Percentiles rank a stretch among this genome's conserved stretches.
Conservation (phyloP, 1,140 invertebrate genomes). For the Cheumatopsyche charites region DNA sequence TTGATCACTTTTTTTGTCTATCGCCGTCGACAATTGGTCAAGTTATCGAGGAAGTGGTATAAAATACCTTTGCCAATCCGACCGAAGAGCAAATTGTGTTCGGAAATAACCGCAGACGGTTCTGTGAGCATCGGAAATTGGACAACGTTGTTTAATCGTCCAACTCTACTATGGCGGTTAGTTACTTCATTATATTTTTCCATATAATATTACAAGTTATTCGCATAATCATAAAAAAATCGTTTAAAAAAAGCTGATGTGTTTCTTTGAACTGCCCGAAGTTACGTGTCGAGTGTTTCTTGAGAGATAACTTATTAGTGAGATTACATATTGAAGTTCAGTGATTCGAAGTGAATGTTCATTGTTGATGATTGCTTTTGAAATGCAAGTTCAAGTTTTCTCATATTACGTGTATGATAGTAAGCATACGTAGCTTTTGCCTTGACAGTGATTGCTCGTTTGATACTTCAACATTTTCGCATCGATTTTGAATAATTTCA, state of each 20-base stretch:
- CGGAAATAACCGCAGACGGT: slow-evolving; percentile 26
- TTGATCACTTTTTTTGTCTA: slow-evolving; percentile 7
- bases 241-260: too few relatives aligned
- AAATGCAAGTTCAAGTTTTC: too few relatives aligned
- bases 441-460: slow-evolving; percentile 5
- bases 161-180: slow-evolving; percentile 15
- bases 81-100: slow-evolving; percentile 4
- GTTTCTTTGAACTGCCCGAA: too few relatives aligned
- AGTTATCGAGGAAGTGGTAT: slow-evolving; percentile 32
- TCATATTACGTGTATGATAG: too few relatives aligned
- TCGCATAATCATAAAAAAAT: too few relatives aligned
- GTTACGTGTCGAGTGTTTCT: too few relatives aligned
- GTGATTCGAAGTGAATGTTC: too few relatives aligned
- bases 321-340: too few relatives aligned
- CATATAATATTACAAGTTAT: background rate
- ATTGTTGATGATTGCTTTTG: too few relatives aligned
- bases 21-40: slow-evolving; percentile 14
- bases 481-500: slow-evolving; percentile 14
- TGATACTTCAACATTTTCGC: background rate
- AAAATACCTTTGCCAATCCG: slow-evolving; percentile 3
- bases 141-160: background rate
- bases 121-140: background rate
- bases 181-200: background rate
- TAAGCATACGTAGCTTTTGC: background rate
- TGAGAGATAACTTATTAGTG: too few relatives aligned